These are phyloP conservation scores for Macropus fuliginosus DNA, from an alignment of 2,797 vertebrate genomes.

Conservation along the genomic window DNA sequence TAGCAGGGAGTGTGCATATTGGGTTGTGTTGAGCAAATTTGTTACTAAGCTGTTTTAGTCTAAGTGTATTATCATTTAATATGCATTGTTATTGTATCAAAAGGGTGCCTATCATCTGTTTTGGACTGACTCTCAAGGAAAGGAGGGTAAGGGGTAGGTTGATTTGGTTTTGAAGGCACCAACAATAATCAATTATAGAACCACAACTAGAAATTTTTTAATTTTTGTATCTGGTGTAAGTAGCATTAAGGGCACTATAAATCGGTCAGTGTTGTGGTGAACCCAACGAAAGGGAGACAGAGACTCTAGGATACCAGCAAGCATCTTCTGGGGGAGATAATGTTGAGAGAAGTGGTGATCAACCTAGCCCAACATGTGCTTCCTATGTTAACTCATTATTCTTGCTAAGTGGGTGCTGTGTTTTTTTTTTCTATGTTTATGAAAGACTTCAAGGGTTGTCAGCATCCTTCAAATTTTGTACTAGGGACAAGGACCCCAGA, in stretches of 20 bases:
- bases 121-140: background rate
- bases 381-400: background rate
- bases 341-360: background rate
- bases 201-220: background rate
- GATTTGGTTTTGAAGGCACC: background rate
- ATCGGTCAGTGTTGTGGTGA: background rate
- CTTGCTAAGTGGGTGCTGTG: background rate
- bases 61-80: background rate
- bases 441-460: background rate
- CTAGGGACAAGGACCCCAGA: background rate
- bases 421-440: background rate
- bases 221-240: background rate
- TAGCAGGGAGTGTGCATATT: background rate
- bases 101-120: background rate
- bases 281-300: background rate
- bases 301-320: background rate
- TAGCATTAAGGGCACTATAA: background rate
- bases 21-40: background rate
- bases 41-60: background rate
- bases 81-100: background rate
- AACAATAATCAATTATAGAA: background rate
- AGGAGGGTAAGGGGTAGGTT: background rate
- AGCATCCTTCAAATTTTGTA: background rate
- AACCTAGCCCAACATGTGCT: background rate
- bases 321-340: background rate